Evolutionary conservation across 37 sponge, comb jelly and placozoan species (phyloP), one percentile per base, ranked within the genome.

Genomic region (Axinella damicornis): DNA sequence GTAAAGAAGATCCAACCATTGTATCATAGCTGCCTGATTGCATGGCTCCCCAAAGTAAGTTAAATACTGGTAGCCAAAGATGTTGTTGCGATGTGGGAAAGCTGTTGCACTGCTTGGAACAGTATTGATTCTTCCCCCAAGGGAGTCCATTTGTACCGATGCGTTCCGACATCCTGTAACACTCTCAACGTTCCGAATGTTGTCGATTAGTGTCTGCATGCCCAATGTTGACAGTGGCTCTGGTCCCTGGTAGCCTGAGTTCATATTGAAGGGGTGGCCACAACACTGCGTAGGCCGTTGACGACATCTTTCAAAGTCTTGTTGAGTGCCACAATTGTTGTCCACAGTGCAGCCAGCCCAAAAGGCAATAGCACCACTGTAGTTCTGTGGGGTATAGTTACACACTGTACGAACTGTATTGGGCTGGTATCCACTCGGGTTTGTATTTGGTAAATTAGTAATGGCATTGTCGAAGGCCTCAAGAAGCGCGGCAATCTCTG

Each of bases 221-320:
- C 64, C 64, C 24, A 6, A 2, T 2, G 24, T 27, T 24, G 64
- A 62, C 24, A 62, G 64, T 46, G 46, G 9, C 9, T 9, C 9
- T 62, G 24, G 24, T n/a, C n/a, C n/a, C 64, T 62, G 64, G 28
- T 62, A 62, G 24, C 64, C 64, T 62, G 64, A 62, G 64, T 62
- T 62, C 64, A 62, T 62, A 27, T 62, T 62, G 64, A 62, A 62
- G 28, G 64, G 64, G 5, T 62, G 24, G 24, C 64, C 64, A 62
- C 64, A 62, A 46, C 46, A 46, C 46, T 46, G 46, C 11, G 64
- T 62, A 27, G 64, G 64, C 11, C 2, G 28, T 12, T 62, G 64
- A 5, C 2, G 24, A 11, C 64, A 62, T 27, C 64, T 24, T 5
- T 62, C 64, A 12, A 62, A 62, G 12, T 62, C 64, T 62, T 62